A percentile compares a stretch with the other conserved stretches of the same genome.
phyloP scores from a whole-genome alignment of 2,113 vertebrate species.

The Nothocercus julius region DNA sequence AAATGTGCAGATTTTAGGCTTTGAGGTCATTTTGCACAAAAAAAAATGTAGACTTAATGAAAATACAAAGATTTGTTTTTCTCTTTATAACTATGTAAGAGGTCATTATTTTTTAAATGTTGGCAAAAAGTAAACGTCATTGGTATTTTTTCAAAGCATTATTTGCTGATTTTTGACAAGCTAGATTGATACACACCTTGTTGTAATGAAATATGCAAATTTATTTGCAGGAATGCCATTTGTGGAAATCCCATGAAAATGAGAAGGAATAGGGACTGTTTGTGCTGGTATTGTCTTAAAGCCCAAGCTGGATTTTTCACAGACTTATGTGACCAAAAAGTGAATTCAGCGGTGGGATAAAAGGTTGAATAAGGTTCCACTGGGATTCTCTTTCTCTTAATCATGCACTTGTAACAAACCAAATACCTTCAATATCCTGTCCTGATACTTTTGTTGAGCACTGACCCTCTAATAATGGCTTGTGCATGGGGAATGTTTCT shows the following conservation, averaged over 20 bases:
- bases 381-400: background rate
- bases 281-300: background rate
- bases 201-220: background rate
- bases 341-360: background rate
- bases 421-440: background rate
- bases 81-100: too few relatives aligned
- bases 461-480: background rate
- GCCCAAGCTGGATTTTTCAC: constrained; percentile 3
- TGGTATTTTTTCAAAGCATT: background rate
- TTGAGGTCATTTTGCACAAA: background rate
- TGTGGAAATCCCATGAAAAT: background rate
- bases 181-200: background rate
- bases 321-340: background rate
- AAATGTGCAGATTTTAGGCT: background rate
- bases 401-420: background rate
- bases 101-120: too few relatives aligned
- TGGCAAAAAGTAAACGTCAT: background rate
- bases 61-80: too few relatives aligned
- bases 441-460: background rate
- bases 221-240: background rate
- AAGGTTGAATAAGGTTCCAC: background rate
- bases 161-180: background rate
- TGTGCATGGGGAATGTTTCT: background rate
- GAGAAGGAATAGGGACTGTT: background rate
- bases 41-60: background rate